Evolutionary conservation across 1,140 invertebrate genomes (phyloP), one percentile per base, ranked within the genome.

Genomic region (Drosophila albomicans): DNA sequence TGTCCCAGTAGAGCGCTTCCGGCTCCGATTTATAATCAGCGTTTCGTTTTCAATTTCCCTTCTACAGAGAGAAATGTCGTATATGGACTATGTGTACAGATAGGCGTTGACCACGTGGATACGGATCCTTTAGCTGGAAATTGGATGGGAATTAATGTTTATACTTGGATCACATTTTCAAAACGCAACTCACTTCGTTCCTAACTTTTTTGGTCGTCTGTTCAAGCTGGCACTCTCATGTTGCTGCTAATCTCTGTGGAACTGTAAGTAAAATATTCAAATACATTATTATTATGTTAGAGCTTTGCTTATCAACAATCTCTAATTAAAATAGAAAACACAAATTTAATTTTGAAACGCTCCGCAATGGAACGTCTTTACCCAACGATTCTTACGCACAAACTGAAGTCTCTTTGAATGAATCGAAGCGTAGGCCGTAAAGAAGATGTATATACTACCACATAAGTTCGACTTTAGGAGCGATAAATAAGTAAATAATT

Each of bases 361-460:
- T 38, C n/a, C 54, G 16, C 13, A 16, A 10, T 38, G 51, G 35
- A 54, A 51, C 75, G 72, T 80, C 84, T 85, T 78, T 52, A 79
- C 74, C 74, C 73, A 74, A 88, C 78, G 78, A 84, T 54, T 84
- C 85, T 78, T 88, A 88, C 85, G 85, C 85, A 84, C 67, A 49
- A 78, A 88, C 84, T 88, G 81, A 49, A 78, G 52, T 68, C 56
- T 77, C 30, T 72, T n/a, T 80, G 74, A 84, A 76, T 82, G 80
- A 76, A 81, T 38, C 8, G 56, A 64, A 65, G 63, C 65, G 52
- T 71, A 76, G 73, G 74, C 75, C 61, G 52, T n/a, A 73, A 49
- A 25, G 49, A 15, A 38, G 3, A 57, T 57, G 8, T 57, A 38
- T 16, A 2, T 57, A 57, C 32, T 57, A 72, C 32, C 41, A 72